phyloP scores from a whole-genome alignment of 2,113 vertebrate genomes.

The Pseudorectes ferrugineus region DNA sequence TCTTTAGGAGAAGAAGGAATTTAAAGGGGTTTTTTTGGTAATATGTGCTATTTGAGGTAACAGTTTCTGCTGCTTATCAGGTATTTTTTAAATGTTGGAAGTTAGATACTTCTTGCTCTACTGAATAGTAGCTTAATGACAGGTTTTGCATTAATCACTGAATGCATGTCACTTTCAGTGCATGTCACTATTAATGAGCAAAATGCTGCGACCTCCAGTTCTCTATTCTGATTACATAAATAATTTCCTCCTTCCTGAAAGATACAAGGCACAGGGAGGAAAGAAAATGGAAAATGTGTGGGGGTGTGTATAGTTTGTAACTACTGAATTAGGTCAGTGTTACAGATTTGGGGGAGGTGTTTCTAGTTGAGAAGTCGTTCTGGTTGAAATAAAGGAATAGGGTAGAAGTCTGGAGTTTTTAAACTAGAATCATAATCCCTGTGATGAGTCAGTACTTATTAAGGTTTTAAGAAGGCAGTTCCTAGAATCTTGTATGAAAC shows the following conservation, averaged over 20 bases:
- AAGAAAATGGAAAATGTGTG: background rate
- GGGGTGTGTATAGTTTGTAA: background rate
- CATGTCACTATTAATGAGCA: background rate
- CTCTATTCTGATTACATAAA: background rate
- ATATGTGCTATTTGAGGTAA: background rate
- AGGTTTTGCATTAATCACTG: background rate
- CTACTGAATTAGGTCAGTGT: conserved; percentile 50
- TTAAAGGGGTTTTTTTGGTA: background rate
- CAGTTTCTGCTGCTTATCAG: background rate
- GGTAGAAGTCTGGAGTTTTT: background rate
- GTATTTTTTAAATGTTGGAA: background rate
- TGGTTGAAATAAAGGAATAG: background rate
- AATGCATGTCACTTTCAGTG: background rate
- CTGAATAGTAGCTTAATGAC: background rate
- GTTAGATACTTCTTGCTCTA: background rate
- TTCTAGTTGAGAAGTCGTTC: background rate
- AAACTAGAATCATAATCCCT: background rate
- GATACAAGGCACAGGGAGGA: background rate
- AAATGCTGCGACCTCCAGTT: background rate
- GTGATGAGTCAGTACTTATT: background rate
- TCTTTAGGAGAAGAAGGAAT: background rate
- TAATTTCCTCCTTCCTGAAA: background rate
- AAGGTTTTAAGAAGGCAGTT: background rate
- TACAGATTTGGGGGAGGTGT: conserved; percentile 32
- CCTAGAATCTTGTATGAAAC: background rate